Conservation (phyloP, 92 coral and sea anemone genomes). For the Porites lobata region DNA sequence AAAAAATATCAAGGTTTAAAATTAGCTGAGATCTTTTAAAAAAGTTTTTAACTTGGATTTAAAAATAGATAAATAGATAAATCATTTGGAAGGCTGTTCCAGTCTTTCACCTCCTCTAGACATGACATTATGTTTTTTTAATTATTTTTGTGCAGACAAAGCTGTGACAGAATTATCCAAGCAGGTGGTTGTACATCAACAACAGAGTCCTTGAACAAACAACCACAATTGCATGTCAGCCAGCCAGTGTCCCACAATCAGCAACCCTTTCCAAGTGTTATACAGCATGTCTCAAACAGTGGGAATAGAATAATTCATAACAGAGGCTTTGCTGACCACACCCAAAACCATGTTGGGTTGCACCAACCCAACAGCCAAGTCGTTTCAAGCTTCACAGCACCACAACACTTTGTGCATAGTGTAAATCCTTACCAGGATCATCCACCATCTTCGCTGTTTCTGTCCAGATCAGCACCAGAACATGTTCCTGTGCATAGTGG, state of each 20-base stretch:
- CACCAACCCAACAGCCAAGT: slow-evolving; percentile 19
- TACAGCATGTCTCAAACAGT: neutral
- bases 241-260: slow-evolving; percentile 26
- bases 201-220: slow-evolving; percentile 12
- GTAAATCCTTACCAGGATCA: slow-evolving; percentile 28
- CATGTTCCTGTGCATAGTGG: slow-evolving; percentile 27
- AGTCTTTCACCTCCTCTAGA: no score
- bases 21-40: no score
- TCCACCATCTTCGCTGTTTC: slow-evolving; percentile 4
- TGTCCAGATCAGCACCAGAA: slow-evolving; percentile 47
- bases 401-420: slow-evolving; percentile 21
- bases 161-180: slow-evolving; percentile 12
- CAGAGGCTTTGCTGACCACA: slow-evolving; percentile 23
- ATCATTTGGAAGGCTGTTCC: no score
- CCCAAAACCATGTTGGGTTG: slow-evolving; percentile 35
- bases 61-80: no score
- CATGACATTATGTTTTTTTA: no score
- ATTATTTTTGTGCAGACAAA: slow-evolving; percentile 26
- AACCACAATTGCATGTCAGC: slow-evolving; percentile 8
- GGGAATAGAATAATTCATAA: neutral
- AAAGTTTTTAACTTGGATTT: no score
- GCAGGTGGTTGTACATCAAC: slow-evolving; percentile 1
- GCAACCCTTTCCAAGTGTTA: slow-evolving; percentile 10
- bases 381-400: slow-evolving; percentile 10
- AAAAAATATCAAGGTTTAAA: no score